A percentile compares a stretch with the other conserved stretches of the same genome.
These are phyloP conservation scores for Nephrotoma flavescens DNA, from an alignment of 2,888 invertebrate genomes.

Conservation along the genomic window DNA sequence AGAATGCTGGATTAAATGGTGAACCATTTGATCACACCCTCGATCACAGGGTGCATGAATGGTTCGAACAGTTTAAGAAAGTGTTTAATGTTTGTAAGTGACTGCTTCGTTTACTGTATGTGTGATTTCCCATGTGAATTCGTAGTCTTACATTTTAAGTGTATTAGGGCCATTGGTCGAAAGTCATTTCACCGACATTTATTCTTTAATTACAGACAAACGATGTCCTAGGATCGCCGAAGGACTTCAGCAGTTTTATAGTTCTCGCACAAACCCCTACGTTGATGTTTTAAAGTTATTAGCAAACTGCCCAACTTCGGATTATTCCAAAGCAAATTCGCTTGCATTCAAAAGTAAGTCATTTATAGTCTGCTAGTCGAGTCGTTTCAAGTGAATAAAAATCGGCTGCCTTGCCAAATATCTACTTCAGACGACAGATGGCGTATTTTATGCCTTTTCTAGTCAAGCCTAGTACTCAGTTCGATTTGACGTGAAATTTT, in stretches of 20 bases:
- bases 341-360: slow-evolving; percentile 21
- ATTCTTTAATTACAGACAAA: slow-evolving; percentile 17
- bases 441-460: no score
- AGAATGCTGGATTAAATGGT: slow-evolving; percentile 26
- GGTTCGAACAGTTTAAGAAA: slow-evolving; percentile 22
- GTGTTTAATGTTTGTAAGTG: slow-evolving; percentile 24
- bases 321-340: slow-evolving; percentile 28
- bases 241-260: slow-evolving; percentile 18
- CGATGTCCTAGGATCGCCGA: slow-evolving; percentile 21
- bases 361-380: neutral
- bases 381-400: no score
- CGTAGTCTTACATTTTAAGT: neutral
- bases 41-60: slow-evolving; percentile 18
- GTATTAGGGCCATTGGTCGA: neutral
- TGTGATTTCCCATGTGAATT: neutral
- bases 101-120: neutral
- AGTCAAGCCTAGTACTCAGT: no score
- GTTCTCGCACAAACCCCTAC: slow-evolving; percentile 21
- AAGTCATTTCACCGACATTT: neutral
- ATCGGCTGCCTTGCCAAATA: no score
- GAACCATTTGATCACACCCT: slow-evolving; percentile 25
- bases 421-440: no score
- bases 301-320: slow-evolving; percentile 28
- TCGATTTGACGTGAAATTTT: no score
- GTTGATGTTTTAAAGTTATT: slow-evolving; percentile 27